Conservation (phyloP, 2,797 vertebrate species). For the Acanthurus leucopareius region DNA sequence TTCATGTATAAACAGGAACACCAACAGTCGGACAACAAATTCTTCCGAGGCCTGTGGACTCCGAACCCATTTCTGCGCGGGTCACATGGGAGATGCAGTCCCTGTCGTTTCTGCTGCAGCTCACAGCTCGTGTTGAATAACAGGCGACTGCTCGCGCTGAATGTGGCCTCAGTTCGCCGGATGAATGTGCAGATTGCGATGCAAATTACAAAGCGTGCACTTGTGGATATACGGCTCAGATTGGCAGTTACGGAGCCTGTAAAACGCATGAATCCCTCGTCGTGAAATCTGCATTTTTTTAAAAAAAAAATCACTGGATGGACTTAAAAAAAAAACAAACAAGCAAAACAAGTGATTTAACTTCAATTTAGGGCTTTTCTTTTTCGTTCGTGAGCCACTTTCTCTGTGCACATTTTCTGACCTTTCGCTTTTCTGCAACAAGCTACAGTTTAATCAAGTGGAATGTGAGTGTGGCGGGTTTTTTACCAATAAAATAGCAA, state of each 20-base stretch:
- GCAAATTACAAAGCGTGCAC: constrained; percentile 50
- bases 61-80: constrained; percentile 57
- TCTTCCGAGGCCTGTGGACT: constrained; percentile 64
- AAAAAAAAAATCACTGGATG: constrained; percentile 9
- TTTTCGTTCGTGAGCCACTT: constrained; percentile 41
- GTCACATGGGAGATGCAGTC: constrained; percentile 67
- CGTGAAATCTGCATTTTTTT: constrained; percentile 34
- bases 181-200: constrained; percentile 51
- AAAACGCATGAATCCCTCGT: constrained; percentile 19
- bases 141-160: constrained; percentile 44
- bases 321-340: neutral
- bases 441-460: constrained; percentile 67
- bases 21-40: constrained; percentile 69
- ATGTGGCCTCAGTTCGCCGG: constrained; percentile 36
- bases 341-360: constrained; percentile 20
- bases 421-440: constrained; percentile 59
- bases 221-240: constrained; percentile 20
- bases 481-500: constrained; percentile 67
- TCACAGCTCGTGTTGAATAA: constrained; percentile 48
- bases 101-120: constrained; percentile 33
- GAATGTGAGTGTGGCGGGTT: constrained; percentile 48
- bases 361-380: constrained; percentile 33
- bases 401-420: constrained; percentile 50
- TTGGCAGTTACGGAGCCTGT: constrained; percentile 29
- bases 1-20: constrained; percentile 79